phyloP scores from a whole-genome alignment of 2,797 vertebrate species.

The Cossypha niveicapilla region DNA sequence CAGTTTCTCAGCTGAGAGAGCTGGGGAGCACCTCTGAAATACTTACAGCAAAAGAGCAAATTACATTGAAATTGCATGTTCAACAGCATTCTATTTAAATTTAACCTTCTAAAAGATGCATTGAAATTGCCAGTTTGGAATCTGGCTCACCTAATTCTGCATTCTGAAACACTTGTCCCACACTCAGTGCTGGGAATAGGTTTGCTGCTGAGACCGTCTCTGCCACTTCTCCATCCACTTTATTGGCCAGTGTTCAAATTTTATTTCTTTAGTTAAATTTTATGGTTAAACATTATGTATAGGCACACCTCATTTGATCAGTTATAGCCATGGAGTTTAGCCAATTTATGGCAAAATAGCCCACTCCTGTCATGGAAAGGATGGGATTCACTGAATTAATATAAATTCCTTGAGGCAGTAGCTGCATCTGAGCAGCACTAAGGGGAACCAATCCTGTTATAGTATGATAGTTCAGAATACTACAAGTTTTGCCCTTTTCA shows the following conservation, averaged over 20 bases:
- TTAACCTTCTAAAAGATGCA: neutral
- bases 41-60: neutral
- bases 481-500: constrained; percentile 9
- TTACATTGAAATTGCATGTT: neutral
- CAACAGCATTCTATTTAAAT: constrained; percentile 1
- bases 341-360: constrained; percentile 34
- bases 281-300: constrained; percentile 27
- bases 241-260: constrained; percentile 25
- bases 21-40: neutral
- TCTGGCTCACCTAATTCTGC: neutral
- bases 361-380: neutral
- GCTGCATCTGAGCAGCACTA: neutral
- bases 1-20: neutral
- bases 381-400: constrained; percentile 18
- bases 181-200: neutral
- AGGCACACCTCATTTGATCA: constrained; percentile 36
- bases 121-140: neutral
- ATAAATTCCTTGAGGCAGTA: constrained; percentile 41
- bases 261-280: constrained; percentile 47
- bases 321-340: constrained; percentile 28
- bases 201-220: neutral
- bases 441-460: constrained; percentile 41
- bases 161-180: neutral
- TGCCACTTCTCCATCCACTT: neutral
- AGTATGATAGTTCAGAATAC: neutral